Evolutionary conservation across 2,113 vertebrate genomes (phyloP).

Genomic region (Toxotes chatareus): DNA sequence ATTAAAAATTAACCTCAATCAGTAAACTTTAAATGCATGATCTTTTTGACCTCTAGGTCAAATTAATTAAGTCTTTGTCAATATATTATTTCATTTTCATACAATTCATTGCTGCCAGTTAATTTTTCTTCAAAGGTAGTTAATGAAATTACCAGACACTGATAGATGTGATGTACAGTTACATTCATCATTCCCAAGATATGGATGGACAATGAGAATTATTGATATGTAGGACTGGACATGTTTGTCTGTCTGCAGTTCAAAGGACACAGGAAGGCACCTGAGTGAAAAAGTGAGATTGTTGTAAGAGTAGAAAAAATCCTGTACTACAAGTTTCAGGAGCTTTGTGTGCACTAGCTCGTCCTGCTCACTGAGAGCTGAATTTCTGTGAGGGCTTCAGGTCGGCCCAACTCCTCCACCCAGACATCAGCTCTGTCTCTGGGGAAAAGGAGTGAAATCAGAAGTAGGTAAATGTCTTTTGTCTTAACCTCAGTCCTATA

Average conservation of each 20-base stretch:
- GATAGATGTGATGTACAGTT: conserved; percentile 28
- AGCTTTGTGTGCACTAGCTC: conserved; percentile 51
- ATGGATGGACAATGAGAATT: conserved; percentile 34
- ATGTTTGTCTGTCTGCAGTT: conserved; percentile 47
- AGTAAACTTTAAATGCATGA: conserved; percentile 69
- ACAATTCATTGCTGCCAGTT: conserved; percentile 63
- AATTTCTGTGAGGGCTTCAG: conserved; percentile 46
- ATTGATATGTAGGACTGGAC: conserved; percentile 38
- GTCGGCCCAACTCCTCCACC: conserved; percentile 32
- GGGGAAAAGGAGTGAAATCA: conserved; percentile 33
- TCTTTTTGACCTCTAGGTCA: conserved; percentile 53
- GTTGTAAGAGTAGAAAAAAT: conserved; percentile 70
- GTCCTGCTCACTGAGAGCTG: conserved; percentile 50
- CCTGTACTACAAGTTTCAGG: conserved; percentile 63
- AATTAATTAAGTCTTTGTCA: conserved; percentile 57
- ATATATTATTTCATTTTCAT: conserved; percentile 57
- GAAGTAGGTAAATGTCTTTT: conserved; percentile 45
- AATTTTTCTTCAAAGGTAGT: conserved; percentile 23
- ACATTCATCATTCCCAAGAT: conserved; percentile 38
- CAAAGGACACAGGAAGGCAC: conserved; percentile 70
- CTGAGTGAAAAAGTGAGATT: conserved; percentile 75
- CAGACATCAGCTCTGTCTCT: conserved; percentile 57
- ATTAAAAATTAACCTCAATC: conserved; percentile 63
- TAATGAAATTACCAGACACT: conserved; percentile 33
- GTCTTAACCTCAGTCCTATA: conserved; percentile 65